Base-by-base conservation (phyloP, 2,797 vertebrate species). In the Pitangus sulphuratus region DNA sequence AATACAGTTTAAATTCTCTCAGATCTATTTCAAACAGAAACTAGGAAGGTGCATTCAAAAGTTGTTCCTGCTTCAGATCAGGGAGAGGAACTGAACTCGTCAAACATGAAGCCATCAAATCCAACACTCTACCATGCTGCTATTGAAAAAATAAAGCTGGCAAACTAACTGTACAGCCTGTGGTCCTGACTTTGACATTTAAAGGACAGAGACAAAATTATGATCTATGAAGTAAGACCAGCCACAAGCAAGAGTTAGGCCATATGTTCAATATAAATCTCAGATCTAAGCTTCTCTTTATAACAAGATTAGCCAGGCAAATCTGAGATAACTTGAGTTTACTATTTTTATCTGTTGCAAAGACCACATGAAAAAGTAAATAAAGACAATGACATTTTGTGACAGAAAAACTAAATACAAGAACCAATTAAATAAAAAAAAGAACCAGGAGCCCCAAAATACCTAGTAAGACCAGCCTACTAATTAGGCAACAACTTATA, bases 241-340 rank as follows among this genome's bases (percentile, higher is more conserved):
- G 58, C 77, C 68, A 87, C 50, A 74, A 42, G 75, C 45, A 87
- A 61, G 51, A 66, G 44, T 84, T 66, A 65, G 45, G 50, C 62
- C 68, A 18, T 42, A 33, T 12, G 66, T 66, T 71, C 56, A 61
- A 40, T 64, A 72, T 37, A 89, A 82, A 66, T 66, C 60, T 74
- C 24, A 25, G 62, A 47, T 51, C 66, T 89, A 82, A 91, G 76
- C 83, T 94, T 86, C 82, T 92, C 95, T 92, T 95, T 93, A 50
- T 89, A 94, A 95, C 86, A 86, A 89, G 87, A 94, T 95, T 47
- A 96, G 91, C 58, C 44, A 94, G 39, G 69, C 81, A 95, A 87
- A 81, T 80, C 83, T 80, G 74, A 94, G 80, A 79, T 69, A 93
- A 87, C 5, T 45, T 12, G 72, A 78, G 77, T 77, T 96, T 81